Conservation (phyloP, 2,888 invertebrate genomes). For the Nowickia ferox region DNA sequence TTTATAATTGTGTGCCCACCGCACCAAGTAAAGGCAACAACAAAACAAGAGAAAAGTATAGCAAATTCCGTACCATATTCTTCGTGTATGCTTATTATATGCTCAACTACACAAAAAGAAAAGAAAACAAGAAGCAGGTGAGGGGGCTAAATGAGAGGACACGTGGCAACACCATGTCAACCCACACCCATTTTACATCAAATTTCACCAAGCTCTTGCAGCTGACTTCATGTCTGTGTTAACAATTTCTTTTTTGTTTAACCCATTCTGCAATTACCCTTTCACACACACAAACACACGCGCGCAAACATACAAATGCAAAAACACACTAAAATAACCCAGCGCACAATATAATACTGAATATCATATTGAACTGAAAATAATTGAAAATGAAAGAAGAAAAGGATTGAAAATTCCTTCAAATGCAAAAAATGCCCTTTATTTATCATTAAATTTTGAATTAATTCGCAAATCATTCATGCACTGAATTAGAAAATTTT, state of each 20-base stretch:
- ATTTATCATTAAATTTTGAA: too few species aligned
- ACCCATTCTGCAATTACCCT: conserved; percentile 82
- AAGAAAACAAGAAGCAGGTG: conserved; percentile 20
- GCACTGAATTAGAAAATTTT: too few species aligned
- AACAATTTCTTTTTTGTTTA: conserved; percentile 62
- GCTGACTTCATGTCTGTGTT: conserved; percentile 27
- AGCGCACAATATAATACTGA: not conserved
- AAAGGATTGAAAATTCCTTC: too few species aligned
- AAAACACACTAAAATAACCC: not conserved
- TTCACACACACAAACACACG: conserved; percentile 74
- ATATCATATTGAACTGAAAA: not conserved
- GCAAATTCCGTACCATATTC: conserved; percentile 13
- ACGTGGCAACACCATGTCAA: conserved; percentile 70
- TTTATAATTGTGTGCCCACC: conserved; percentile 57
- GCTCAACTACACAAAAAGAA: conserved; percentile 60
- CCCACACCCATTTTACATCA: conserved; percentile 66
- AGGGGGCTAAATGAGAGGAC: conserved; percentile 39
- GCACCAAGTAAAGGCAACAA: conserved; percentile 24
- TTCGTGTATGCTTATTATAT: conserved; percentile 62
- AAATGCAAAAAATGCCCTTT: too few species aligned
- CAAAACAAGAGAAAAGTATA: not conserved
- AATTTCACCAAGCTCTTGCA: conserved; percentile 59
- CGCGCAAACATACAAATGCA: not conserved
- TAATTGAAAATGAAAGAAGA: too few species aligned
- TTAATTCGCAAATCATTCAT: too few species aligned